Conservation (phyloP, 2,888 invertebrate genomes). For the Hyles lineata region DNA sequence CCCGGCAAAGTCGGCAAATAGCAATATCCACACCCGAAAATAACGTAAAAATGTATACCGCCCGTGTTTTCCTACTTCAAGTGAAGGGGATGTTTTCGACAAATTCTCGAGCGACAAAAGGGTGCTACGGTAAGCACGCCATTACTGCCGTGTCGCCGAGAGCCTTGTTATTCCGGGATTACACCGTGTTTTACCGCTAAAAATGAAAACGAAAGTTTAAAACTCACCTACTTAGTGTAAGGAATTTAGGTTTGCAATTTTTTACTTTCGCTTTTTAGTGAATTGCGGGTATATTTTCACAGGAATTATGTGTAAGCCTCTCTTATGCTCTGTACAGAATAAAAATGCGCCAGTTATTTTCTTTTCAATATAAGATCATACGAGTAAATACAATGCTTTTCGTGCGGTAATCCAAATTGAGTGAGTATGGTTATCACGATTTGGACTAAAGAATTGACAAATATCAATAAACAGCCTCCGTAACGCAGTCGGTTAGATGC, state of each 20-base stretch:
- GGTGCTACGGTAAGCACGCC: conserved; percentile 47
- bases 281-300: background rate
- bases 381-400: no score
- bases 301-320: no score
- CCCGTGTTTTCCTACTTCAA: conserved; percentile 35
- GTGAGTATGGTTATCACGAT: no score
- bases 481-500: no score
- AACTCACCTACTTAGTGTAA: conserved; percentile 12
- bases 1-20: background rate
- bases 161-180: conserved; percentile 58
- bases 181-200: conserved; percentile 43
- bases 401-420: no score
- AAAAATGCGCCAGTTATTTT: no score
- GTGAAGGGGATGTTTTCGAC: conserved; percentile 39
- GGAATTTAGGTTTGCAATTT: background rate
- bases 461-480: no score
- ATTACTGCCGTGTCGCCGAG: conserved; percentile 47
- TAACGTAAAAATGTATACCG: conserved; percentile 20
- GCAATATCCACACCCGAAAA: conserved; percentile 6
- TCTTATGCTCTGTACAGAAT: no score
- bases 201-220: conserved; percentile 38
- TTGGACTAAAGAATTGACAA: no score
- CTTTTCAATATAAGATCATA: no score
- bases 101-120: conserved; percentile 51
- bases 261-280: background rate